phyloP scores from a whole-genome alignment of 2,888 invertebrate genomes.

The Aspidiotus destructor region DNA sequence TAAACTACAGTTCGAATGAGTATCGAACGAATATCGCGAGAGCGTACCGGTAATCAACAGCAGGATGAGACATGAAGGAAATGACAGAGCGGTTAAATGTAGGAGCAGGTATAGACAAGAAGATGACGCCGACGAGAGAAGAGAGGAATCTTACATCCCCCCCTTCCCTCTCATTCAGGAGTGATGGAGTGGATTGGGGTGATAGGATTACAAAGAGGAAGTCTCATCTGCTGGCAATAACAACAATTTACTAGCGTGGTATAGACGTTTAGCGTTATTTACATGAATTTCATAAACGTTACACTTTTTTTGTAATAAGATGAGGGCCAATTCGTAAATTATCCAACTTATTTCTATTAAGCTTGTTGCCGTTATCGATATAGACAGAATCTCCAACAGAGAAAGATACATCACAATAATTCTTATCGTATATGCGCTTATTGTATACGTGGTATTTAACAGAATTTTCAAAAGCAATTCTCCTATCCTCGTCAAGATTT shows the following conservation, averaged over 20 bases:
- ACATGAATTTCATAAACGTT: not conserved
- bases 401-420: not conserved
- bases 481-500: not conserved
- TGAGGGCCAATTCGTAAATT: not conserved
- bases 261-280: slow-evolving; percentile 3
- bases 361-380: not conserved
- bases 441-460: not conserved
- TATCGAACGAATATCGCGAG: too few relatives aligned
- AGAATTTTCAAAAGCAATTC: not conserved
- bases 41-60: too few relatives aligned
- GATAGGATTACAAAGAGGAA: not conserved
- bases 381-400: slow-evolving; percentile 1
- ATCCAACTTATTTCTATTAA: slow-evolving; percentile 2
- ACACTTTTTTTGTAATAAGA: not conserved
- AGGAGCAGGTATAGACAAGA: not conserved
- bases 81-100: not conserved
- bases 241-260: slow-evolving; percentile 9
- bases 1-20: too few relatives aligned
- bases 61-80: not conserved
- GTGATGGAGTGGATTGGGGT: not conserved
- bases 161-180: slow-evolving; percentile 9
- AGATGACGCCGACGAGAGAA: slow-evolving; percentile 5
- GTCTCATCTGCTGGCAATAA: not conserved
- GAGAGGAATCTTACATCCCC: slow-evolving; percentile 13
- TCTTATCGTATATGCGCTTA: slow-evolving; percentile 7